Conservation (phyloP, 1,140 invertebrate genomes). For the Trichomalopsis sarcophagae region DNA sequence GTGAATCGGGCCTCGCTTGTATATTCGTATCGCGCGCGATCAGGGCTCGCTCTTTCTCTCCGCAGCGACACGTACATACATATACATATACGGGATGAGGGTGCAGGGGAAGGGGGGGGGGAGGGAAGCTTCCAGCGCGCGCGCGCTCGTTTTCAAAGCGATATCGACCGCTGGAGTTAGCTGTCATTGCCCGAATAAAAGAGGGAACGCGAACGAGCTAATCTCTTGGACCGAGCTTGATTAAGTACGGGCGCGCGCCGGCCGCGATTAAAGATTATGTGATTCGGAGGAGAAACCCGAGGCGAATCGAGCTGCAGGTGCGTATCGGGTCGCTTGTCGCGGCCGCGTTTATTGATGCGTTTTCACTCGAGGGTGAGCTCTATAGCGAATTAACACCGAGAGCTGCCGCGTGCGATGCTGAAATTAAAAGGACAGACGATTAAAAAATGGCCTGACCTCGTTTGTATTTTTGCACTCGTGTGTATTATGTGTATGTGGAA, state of each 20-base stretch:
- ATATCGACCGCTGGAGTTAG: slow-evolving; percentile 13
- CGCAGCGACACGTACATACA: not conserved
- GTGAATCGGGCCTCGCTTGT: not conserved
- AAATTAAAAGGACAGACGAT: slow-evolving; percentile 1
- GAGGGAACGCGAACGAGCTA: too few relatives aligned
- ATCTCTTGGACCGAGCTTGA: not conserved
- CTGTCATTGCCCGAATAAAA: not conserved
- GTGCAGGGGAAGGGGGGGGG: too few relatives aligned
- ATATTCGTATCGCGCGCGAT: not conserved
- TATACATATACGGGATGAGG: not conserved
- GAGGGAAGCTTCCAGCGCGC: too few relatives aligned
- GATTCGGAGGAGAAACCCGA: not conserved
- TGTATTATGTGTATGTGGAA: not conserved
- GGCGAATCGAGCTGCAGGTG: too few relatives aligned
- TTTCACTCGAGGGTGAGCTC: not conserved
- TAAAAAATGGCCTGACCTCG: not conserved
- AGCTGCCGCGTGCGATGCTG: not conserved
- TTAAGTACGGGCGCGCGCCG: not conserved
- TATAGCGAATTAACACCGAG: not conserved
- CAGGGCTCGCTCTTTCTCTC: not conserved
- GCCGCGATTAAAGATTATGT: slow-evolving; percentile 10
- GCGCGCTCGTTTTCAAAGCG: not conserved
- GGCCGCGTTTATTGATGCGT: not conserved
- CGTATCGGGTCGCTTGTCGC: not conserved
- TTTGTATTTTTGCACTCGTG: not conserved